Conservation (phyloP, 2,797 vertebrate genomes). For the Thaleichthys pacificus region DNA sequence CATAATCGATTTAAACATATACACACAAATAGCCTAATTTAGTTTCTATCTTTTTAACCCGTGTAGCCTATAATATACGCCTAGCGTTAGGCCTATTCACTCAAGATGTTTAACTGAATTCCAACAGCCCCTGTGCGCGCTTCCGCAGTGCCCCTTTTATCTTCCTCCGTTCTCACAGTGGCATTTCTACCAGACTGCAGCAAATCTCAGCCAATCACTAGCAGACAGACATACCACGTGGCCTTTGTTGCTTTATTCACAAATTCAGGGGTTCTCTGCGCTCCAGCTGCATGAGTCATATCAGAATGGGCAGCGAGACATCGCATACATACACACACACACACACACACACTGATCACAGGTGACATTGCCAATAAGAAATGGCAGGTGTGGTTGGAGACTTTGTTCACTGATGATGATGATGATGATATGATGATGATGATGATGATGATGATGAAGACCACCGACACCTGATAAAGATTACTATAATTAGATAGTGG, state of each 20-base stretch:
- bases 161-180: slow-evolving; percentile 1
- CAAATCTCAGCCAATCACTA: slow-evolving; percentile 87
- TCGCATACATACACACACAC: slow-evolving; percentile 4
- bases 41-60: not conserved
- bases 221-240: slow-evolving; percentile 50
- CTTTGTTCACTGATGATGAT: too few relatives aligned
- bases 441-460: not conserved
- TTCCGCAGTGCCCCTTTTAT: slow-evolving; percentile 4
- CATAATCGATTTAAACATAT: not conserved
- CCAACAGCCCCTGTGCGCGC: not conserved
- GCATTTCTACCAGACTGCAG: slow-evolving; percentile 82
- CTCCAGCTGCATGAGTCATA: slow-evolving; percentile 24
- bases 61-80: not conserved
- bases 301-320: slow-evolving; percentile 3
- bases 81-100: not conserved
- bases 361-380: too few relatives aligned
- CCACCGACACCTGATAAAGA: not conserved
- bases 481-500: not conserved
- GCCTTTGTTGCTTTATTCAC: slow-evolving; percentile 64
- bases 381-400: too few relatives aligned
- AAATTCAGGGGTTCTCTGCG: slow-evolving; percentile 62
- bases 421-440: not conserved
- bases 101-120: not conserved
- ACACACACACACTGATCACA: slow-evolving; percentile 2
- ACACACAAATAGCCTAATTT: not conserved